A percentile compares a stretch with the other conserved stretches of the same genome.
Conservation (phyloP, 2,113 vertebrate species). For the Capricornis sumatraensis region DNA sequence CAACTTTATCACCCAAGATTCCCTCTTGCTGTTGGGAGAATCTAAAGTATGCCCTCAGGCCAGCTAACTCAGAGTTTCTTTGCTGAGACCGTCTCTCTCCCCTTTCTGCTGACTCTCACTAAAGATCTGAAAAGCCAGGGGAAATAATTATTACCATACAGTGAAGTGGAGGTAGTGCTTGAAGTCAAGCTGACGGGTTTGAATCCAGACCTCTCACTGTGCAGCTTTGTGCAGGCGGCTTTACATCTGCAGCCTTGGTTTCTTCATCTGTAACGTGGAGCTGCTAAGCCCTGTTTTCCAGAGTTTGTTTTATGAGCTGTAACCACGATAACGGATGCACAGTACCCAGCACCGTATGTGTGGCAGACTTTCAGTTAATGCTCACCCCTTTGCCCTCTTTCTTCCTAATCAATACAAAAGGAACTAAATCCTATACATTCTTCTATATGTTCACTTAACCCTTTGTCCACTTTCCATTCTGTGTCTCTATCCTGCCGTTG, state of each 20-base stretch:
- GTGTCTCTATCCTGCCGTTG: not conserved
- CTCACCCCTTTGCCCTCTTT: not conserved
- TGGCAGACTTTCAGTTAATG: not conserved
- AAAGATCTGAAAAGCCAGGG: constrained; percentile 15
- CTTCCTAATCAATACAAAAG: not conserved
- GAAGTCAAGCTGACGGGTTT: not conserved
- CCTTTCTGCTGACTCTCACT: not conserved
- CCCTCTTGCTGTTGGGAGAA: not conserved
- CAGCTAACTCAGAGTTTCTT: not conserved
- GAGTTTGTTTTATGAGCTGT: not conserved
- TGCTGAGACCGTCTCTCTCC: not conserved
- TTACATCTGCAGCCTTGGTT: not conserved
- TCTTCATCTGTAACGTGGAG: not conserved
- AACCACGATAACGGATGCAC: not conserved
- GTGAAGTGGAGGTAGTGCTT: not conserved
- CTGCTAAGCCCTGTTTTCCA: not conserved
- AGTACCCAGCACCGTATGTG: not conserved
- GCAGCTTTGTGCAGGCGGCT: not conserved
- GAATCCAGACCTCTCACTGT: not conserved
- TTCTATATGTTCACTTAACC: not conserved
- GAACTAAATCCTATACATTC: not conserved
- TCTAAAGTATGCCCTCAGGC: too few relatives aligned
- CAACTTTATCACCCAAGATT: not conserved
- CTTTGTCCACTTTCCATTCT: not conserved
- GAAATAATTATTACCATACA: not conserved